Base-by-base conservation (phyloP, 2,797 vertebrate species). In the Esox lucius region DNA sequence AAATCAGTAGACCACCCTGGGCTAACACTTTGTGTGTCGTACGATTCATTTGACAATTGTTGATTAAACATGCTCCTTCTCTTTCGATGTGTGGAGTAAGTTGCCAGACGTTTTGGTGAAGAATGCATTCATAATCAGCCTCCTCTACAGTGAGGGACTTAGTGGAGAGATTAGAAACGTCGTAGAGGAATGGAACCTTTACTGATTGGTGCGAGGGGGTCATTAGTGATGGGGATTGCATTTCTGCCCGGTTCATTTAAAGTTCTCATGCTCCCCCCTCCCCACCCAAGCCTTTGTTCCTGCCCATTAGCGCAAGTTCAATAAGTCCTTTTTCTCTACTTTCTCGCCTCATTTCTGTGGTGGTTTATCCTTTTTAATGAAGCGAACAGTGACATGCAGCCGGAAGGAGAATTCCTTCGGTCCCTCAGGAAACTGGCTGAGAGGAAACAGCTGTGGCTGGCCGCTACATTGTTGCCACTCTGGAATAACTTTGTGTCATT, bases 401-500 rank as follows among this genome's bases (percentile, higher is more conserved):
- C 86, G 80, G 89, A 86, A 86, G 85, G 81, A 76, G 83, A 91
- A 91, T 92, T 89, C 83, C 86, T 85, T 90, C 90, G 86, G 86
- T 91, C 89, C 89, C 88, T 86, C 89, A 92, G 91, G 91, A 93
- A 94, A 88, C 88, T 84, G 33, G 81, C 84, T 88, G 89, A 91
- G 89, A 90, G 93, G 92, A 93, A 93, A 90, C 92, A 91, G 92
- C 92, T 94, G 93, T 80, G 79, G 81, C 86, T 85, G 62, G 80
- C 85, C 89, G 84, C 87, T 89, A 87, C 91, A 86, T 89, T 91
- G 89, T 91, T 88, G 81, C 86, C 86, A 85, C 88, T 90, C 82
- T 85, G 78, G 89, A 87, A 86, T n/a, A n/a, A n/a, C n/a, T n/a
- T 92, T 91, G 90, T 87, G 86, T 91, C 89, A 92, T 94, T 95